phyloP scores from a whole-genome alignment of 2,888 invertebrate genomes.

The Diaperis boleti region DNA sequence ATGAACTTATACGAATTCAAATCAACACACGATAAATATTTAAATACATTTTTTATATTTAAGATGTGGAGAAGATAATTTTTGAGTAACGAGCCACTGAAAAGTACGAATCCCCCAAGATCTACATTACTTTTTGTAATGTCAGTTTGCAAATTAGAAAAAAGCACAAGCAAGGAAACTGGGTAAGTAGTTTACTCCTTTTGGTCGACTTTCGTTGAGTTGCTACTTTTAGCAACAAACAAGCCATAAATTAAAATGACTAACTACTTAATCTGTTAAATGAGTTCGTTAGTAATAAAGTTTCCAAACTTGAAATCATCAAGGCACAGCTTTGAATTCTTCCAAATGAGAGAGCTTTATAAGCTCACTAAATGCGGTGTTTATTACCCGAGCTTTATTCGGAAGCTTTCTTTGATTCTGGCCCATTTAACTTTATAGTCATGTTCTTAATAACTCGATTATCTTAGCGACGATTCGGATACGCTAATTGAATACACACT shows the following conservation, averaged over 20 bases:
- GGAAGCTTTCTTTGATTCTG: constrained; percentile 56
- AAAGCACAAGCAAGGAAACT: constrained; percentile 13
- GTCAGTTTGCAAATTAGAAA: constrained; percentile 16
- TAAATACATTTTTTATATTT: no score
- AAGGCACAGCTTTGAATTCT: constrained; percentile 54
- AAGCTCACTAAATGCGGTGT: constrained; percentile 53
- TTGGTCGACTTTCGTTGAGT: constrained; percentile 20
- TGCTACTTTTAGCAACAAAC: constrained; percentile 36
- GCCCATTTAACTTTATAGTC: constrained; percentile 57
- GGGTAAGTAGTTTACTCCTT: constrained; percentile 20
- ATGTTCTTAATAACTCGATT: constrained; percentile 57
- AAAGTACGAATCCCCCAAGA: constrained; percentile 12
- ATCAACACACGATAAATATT: no score
- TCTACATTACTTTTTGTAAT: constrained; percentile 24
- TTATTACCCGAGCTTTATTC: constrained; percentile 54
- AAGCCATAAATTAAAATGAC: constrained; percentile 43
- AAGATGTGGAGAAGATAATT: no score
- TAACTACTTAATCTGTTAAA: constrained; percentile 50
- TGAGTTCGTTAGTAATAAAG: constrained; percentile 57
- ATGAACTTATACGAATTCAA: no score
- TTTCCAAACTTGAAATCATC: constrained; percentile 55
- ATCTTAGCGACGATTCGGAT: constrained; percentile 47
- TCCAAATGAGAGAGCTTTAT: constrained; percentile 54
- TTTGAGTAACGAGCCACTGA: no score
- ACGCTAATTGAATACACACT: constrained; percentile 41